Base-by-base conservation (phyloP, 2,888 invertebrate species). In the Troglohyphantes excavatus region DNA sequence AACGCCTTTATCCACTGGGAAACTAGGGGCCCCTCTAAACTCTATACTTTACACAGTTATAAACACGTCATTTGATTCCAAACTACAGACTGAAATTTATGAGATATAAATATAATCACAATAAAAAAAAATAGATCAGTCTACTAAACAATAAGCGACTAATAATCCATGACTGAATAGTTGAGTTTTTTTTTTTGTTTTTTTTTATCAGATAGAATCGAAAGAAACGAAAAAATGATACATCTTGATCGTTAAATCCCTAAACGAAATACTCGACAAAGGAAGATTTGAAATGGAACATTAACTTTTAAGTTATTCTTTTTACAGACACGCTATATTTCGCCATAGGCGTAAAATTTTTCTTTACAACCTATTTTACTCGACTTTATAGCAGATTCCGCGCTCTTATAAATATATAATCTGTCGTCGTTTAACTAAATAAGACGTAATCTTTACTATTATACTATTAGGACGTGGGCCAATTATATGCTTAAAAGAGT, bases 251-350 rank as follows among this genome's bases (percentile, higher is more conserved):
- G 21, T 26, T 26, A 65, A 65, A 26, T 23, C 23, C 13, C 9
- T 11, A 73, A 26, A 13, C n/a, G 23, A 46, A 46, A 13, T 7
- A 46, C 26, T 46, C 13, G 11, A 65, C 65, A 65, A 73, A 73
- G 46, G 21, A 73, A 26, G 23, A 73, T 43, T 46, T 43, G 46
- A 21, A 21, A 43, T 73, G 73, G 46, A 43, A 73, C 73, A 73
- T 73, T 73, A 73, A 46, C 73, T 73, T 46, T 43, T 46, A 73
- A 23, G 3, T 65, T 26, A 72, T 73, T 73, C 39, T 9, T 2
- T n/a, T n/a, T n/a, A n/a, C n/a, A n/a, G n/a, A n/a, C n/a, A n/a
- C n/a, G n/a, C n/a, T n/a, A n/a, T n/a, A n/a, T n/a, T n/a, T 73
- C 23, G 53, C 73, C 27, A 65, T 13, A 2, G 65, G 65, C 21